Percentiles rank a stretch among this genome's conserved stretches.
These are phyloP conservation scores for Paraescarpia echinospica DNA, from an alignment of 1,140 invertebrate genomes.

Conservation along the genomic window DNA sequence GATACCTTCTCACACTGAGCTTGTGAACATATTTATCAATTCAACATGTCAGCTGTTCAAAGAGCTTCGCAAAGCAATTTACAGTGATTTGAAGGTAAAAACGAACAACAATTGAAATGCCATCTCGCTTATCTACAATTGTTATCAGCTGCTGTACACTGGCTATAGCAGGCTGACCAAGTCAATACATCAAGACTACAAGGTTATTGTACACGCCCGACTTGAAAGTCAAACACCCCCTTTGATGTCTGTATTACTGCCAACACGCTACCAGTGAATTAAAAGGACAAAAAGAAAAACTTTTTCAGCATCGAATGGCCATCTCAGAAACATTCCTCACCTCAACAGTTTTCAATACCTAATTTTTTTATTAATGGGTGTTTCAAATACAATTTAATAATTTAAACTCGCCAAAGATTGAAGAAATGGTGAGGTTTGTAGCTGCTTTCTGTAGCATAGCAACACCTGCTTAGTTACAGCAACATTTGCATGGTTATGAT, in stretches of 20 bases:
- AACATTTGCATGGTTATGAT: neutral
- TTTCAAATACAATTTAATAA: neutral
- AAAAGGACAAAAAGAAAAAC: neutral
- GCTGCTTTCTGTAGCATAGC: neutral
- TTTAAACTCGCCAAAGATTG: neutral
- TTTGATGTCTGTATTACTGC: neutral
- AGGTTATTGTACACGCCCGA: neutral
- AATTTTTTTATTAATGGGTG: too few relatives aligned
- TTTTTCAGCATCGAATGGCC: neutral
- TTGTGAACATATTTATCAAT: neutral
- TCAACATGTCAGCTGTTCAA: neutral
- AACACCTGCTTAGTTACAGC: neutral
- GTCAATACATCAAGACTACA: neutral
- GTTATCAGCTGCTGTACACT: neutral
- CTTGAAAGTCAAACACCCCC: neutral
- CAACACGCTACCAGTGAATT: neutral
- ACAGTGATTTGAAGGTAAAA: neutral
- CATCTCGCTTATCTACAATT: neutral
- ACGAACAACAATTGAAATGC: neutral
- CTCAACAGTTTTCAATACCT: neutral
- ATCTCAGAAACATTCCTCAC: neutral
- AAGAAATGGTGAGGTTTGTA: neutral
- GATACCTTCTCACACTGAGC: neutral
- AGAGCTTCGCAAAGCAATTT: neutral
- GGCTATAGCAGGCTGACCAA: neutral